Evolutionary conservation across 2,888 invertebrate genomes (phyloP).

Genomic region (Diloba caeruleocephala): DNA sequence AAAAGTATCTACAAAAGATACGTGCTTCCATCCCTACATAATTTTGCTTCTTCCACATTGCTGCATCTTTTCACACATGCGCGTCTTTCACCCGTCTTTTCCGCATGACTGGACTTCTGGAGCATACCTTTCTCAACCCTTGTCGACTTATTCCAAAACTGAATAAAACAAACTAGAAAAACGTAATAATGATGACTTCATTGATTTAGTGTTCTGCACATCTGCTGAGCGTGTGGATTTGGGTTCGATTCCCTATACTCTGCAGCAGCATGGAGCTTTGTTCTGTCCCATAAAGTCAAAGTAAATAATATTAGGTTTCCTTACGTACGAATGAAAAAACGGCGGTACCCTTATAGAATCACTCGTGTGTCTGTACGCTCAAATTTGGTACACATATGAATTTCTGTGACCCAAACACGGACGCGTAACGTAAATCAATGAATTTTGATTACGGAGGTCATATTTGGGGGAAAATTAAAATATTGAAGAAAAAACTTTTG

Average conservation of each 20-base stretch:
- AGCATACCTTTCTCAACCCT: slow-evolving; percentile 22
- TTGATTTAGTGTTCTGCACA: background rate
- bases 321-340: too few species aligned
- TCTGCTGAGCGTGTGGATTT: background rate
- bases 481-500: too few species aligned
- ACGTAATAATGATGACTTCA: background rate
- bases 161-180: slow-evolving; percentile 17
- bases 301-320: too few species aligned
- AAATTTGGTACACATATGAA: too few species aligned
- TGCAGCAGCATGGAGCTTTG: too few species aligned
- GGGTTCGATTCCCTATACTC: background rate
- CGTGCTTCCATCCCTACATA: slow-evolving; percentile 14
- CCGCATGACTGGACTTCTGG: slow-evolving; percentile 17
- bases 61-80: slow-evolving; percentile 18
- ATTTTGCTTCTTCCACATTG: slow-evolving; percentile 21
- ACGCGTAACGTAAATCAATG: too few species aligned
- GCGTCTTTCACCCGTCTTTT: slow-evolving; percentile 6
- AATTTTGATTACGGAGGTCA: too few species aligned
- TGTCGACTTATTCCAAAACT: slow-evolving; percentile 17
- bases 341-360: too few species aligned
- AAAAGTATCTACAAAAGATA: background rate
- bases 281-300: too few species aligned
- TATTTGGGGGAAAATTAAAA: too few species aligned
- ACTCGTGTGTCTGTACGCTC: too few species aligned
- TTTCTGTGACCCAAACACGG: too few species aligned